These are phyloP conservation scores for Erannis defoliaria DNA, from an alignment of 2,888 invertebrate species.

Conservation along the genomic window DNA sequence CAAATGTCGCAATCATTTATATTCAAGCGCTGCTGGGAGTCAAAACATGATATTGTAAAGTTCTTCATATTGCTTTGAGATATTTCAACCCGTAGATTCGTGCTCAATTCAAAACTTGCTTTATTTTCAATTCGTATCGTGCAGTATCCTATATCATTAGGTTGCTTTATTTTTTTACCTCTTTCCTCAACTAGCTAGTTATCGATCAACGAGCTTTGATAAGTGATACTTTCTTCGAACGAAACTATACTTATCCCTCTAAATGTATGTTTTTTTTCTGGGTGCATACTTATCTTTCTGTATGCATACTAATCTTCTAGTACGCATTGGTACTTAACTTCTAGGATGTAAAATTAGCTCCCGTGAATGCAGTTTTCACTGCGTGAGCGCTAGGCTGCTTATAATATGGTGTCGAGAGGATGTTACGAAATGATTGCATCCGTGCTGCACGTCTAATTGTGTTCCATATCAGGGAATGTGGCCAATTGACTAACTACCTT, in stretches of 20 bases:
- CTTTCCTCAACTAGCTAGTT: constrained; percentile 35
- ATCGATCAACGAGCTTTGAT: constrained; percentile 31
- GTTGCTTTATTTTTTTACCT: constrained; percentile 8
- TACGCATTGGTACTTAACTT: background rate
- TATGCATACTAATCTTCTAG: background rate
- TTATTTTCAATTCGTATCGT: constrained; percentile 13
- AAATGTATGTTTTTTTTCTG: background rate
- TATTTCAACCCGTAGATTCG: no score
- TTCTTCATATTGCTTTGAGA: no score
- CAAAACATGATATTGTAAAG: no score
- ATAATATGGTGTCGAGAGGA: constrained; percentile 68
- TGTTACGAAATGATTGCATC: constrained; percentile 73
- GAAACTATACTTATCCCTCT: constrained; percentile 46
- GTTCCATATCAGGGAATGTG: constrained; percentile 44
- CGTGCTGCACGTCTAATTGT: constrained; percentile 67
- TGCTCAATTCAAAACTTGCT: background rate
- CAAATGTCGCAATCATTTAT: no score
- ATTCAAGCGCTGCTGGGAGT: no score
- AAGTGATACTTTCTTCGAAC: constrained; percentile 29
- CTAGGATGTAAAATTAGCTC: constrained; percentile 29
- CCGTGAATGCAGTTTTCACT: constrained; percentile 61
- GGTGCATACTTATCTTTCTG: background rate
- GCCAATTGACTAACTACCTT: constrained; percentile 34
- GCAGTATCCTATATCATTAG: constrained; percentile 6
- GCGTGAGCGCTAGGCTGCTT: constrained; percentile 62